Conservation (phyloP, 2,113 vertebrate species). For the human (Homo sapiens) region DNA sequence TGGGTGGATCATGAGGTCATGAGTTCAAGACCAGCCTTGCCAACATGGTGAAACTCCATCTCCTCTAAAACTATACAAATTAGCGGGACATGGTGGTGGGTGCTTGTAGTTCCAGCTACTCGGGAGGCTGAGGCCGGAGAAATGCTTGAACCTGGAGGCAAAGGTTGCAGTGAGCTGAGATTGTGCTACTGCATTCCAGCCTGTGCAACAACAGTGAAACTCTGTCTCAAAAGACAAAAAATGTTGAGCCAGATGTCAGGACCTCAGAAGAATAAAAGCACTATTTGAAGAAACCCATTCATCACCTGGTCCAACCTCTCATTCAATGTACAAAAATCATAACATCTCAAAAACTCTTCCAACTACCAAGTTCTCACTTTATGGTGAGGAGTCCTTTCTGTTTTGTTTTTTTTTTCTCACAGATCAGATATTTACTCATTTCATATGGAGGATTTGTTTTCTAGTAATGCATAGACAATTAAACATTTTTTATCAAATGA, state of each 20-base stretch:
- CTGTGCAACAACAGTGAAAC: no score
- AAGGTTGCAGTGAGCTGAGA: no score
- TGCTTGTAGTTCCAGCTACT: no score
- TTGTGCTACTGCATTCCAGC: no score
- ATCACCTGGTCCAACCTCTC: neutral
- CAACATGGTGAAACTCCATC: no score
- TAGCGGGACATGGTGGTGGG: no score
- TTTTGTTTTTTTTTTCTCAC: neutral
- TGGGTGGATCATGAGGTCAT: no score
- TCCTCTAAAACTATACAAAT: no score
- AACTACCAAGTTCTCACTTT: neutral
- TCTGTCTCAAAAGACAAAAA: neutral
- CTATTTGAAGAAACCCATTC: neutral
- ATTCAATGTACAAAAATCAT: neutral
- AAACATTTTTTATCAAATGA: neutral
- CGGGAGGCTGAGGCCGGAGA: no score
- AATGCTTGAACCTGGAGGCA: no score
- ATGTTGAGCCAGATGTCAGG: neutral
- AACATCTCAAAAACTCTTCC: neutral
- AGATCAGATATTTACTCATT: constrained; percentile 3
- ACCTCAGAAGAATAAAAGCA: neutral
- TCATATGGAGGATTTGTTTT: neutral
- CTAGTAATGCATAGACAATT: neutral
- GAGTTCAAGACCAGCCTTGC: no score
- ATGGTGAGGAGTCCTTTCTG: neutral